Percentiles rank a stretch among this genome's conserved stretches.
Conservation (phyloP, 2,888 invertebrate genomes). For the Apoderus coryli region DNA sequence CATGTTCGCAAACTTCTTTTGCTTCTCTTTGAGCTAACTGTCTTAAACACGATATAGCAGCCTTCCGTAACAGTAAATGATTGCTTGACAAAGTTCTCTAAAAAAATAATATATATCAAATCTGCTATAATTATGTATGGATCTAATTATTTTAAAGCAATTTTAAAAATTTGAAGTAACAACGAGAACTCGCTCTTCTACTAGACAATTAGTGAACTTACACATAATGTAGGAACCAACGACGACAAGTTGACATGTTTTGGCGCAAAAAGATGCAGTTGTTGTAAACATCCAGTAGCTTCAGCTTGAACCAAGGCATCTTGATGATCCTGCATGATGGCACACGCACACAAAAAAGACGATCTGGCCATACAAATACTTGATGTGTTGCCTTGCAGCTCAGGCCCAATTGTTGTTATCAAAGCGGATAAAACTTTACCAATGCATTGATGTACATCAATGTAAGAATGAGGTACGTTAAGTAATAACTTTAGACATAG, state of each 20-base stretch:
- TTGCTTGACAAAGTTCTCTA: slow-evolving; percentile 76
- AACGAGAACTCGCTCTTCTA: no score
- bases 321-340: slow-evolving; percentile 78
- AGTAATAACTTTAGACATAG: slow-evolving; percentile 80
- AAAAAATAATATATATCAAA: slow-evolving; percentile 19
- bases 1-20: slow-evolving; percentile 87
- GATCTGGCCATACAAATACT: slow-evolving; percentile 62
- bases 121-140: no score
- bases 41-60: slow-evolving; percentile 86
- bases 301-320: slow-evolving; percentile 90
- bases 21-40: slow-evolving; percentile 95
- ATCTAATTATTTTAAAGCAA: no score
- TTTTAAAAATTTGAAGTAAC: no score
- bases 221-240: slow-evolving; percentile 84
- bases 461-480: slow-evolving; percentile 78
- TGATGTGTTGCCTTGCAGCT: slow-evolving; percentile 72
- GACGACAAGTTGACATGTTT: slow-evolving; percentile 85
- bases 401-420: slow-evolving; percentile 96
- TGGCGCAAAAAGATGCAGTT: slow-evolving; percentile 94
- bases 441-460: slow-evolving; percentile 85
- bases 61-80: slow-evolving; percentile 81
- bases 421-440: slow-evolving; percentile 87
- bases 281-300: slow-evolving; percentile 91
- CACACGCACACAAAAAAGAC: slow-evolving; percentile 85
- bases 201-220: slow-evolving; percentile 42